Evolutionary conservation across 2,113 vertebrate genomes (phyloP), one percentile per base, ranked within the genome.

Genomic region (Lamprologus lemairii): DNA sequence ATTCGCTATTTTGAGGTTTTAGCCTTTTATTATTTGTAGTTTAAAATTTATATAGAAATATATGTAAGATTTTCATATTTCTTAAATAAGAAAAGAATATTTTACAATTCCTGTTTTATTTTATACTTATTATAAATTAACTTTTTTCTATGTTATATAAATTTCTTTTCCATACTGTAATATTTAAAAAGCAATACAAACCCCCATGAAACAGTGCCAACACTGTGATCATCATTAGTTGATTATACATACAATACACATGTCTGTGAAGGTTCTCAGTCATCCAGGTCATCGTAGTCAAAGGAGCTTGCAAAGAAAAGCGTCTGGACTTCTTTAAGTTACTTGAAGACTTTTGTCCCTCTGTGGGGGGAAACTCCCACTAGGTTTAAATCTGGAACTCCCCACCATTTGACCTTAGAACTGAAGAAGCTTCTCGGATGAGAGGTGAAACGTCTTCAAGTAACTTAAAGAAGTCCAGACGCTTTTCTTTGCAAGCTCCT

Each of bases 41-140:
- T 68, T 68, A 68, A 40, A 40, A 19, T 11, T 19, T 63, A 11
- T 63, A 3, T 63, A 19, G 28, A 63, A 63, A 63, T 63, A 63
- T 63, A 60, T 33, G 57, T 10, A 37, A 68, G 33, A 2, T n/a
- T 8, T 37, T 68, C 19, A 68, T 21, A 37, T 13, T 68, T 68
- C 19, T 21, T 37, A 21, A 68, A 68, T 37, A 12, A 35, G 19
- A 68, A 68, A 68, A 10, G 0, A 0, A 0, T 7, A n/a, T 35
- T 63, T 63, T n/a, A 3, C 1, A 31, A 63, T 33, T 2, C 3
- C 16, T 37, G n/a, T 68, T 68, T 23, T 37, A 68, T 40, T 40
- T 68, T 13, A 40, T 68, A 23, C 0, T 21, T 37, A 68, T 68
- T 40, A 68, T 14, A 23, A 40, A 37, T 13, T 1, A 23, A 68